Percentiles rank a stretch among this genome's conserved stretches.
Conservation (phyloP, 1,140 invertebrate genomes). For the Drosophila dunni region DNA sequence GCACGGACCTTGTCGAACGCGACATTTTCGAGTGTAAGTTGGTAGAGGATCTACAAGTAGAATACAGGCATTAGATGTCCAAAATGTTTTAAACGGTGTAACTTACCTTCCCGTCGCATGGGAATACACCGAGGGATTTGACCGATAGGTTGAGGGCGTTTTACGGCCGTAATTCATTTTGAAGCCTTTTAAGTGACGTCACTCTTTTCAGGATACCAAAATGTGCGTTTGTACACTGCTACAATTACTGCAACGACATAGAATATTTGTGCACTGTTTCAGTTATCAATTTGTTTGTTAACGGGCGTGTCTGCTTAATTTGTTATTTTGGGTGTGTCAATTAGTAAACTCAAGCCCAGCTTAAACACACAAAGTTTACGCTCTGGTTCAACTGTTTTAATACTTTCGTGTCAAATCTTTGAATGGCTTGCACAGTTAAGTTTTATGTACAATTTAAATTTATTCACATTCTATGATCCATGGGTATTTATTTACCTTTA, state of each 20-base stretch:
- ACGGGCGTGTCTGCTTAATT: conserved; percentile 73
- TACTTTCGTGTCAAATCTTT: background rate
- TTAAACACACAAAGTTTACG: conserved; percentile 3
- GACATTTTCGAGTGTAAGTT: conserved; percentile 92
- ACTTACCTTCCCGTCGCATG: conserved; percentile 89
- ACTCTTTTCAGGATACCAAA: conserved; percentile 9
- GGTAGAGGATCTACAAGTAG: conserved; percentile 88
- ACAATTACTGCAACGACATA: conserved; percentile 20
- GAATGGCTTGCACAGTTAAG: background rate
- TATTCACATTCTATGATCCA: background rate
- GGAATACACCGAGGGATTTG: conserved; percentile 93
- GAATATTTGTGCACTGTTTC: background rate
- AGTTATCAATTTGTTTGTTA: conserved; percentile 6
- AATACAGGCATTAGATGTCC: background rate
- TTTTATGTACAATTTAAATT: background rate
- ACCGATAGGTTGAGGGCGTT: conserved; percentile 90
- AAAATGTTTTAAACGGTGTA: conserved; percentile 3
- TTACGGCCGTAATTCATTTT: conserved; percentile 88
- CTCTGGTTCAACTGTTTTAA: background rate
- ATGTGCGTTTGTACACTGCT: background rate
- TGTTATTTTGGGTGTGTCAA: conserved; percentile 74
- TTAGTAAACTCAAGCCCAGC: conserved; percentile 42
- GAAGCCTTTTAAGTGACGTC: conserved; percentile 69
- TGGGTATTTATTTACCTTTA: conserved; percentile 59
- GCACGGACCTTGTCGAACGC: conserved; percentile 91